Evolutionary conservation across 2,113 vertebrate species (phyloP).

Genomic region (Grantiella picta): DNA sequence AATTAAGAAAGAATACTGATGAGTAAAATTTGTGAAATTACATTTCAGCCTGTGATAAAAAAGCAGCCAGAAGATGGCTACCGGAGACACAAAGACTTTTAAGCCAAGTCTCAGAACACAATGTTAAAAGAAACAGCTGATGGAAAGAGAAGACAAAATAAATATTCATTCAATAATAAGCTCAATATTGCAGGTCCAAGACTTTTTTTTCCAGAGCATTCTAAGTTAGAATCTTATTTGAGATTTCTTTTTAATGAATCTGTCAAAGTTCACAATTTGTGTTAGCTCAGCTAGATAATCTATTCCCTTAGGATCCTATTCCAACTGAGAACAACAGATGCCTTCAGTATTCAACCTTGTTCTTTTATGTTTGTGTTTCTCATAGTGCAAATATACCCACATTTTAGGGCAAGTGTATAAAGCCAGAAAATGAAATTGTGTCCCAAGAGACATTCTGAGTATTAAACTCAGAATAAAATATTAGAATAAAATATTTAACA

Average conservation of each 20-base stretch:
- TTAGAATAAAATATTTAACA: neutral
- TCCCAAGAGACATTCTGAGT: neutral
- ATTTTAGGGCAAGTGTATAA: neutral
- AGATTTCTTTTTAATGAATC: neutral
- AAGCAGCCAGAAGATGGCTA: neutral
- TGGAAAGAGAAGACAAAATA: neutral
- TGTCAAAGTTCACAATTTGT: neutral
- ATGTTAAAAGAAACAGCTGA: neutral
- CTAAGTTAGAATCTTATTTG: neutral
- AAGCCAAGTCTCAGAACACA: neutral
- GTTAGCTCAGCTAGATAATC: neutral
- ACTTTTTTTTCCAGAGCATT: neutral
- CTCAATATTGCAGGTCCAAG: neutral
- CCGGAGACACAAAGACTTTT: neutral
- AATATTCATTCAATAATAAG: neutral
- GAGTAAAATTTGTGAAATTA: neutral
- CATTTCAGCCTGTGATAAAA: neutral
- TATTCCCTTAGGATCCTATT: neutral
- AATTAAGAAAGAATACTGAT: neutral
- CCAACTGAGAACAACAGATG: conserved; percentile 3
- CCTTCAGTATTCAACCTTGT: neutral
- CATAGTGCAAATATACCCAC: neutral
- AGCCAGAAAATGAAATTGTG: neutral
- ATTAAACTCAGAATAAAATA: neutral
- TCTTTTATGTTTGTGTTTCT: neutral